Base-by-base conservation (phyloP, 2,888 invertebrate genomes). In the Dryocosmus kuriphilus region DNA sequence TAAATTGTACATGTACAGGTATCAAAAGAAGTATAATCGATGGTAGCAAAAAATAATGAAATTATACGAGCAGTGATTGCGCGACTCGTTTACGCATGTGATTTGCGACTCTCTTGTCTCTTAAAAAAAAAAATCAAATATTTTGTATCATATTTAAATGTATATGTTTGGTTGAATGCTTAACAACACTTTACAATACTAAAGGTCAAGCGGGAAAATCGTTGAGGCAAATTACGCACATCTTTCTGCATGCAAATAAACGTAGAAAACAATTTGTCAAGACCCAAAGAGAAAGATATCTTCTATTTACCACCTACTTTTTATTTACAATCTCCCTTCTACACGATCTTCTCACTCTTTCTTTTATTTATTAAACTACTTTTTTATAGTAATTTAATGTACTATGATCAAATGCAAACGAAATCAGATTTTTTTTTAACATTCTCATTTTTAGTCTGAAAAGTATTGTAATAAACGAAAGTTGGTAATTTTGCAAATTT, bases 1-100 rank as follows among this genome's bases (percentile, higher is more conserved):
- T 75, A 77, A 73, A 75, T 24, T 75, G 67, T 67, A 19, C 14
- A n/a, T n/a, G n/a, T n/a, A 30, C 51, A 16, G 16, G 16, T 41
- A 30, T n/a, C 14, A 30, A 71, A 19, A 74, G 55, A 19, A 73
- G 76, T 75, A 80, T 79, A 79, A 79, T 79, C 77, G 77, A 78
- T 77, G 67, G 73, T 14, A 27, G 73, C 57, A 62, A 71, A 80
- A 79, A 80, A 77, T 74, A 75, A 71, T 35, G 76, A 82, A 79
- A 81, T 81, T 77, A 78, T 79, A 76, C 63, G 74, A 74, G n/a
- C 30, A 60, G n/a, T 61, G 51, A 77, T 78, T 78, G 75, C 80
- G 76, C 67, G 76, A 55, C 81, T 74, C 77, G 76, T 78, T 77
- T 75, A 79, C 81, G 77, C 73, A 57, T 24, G 75, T 78, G 65